phyloP scores from a whole-genome alignment of 2,888 invertebrate species.

The Cordilura impudica region DNA sequence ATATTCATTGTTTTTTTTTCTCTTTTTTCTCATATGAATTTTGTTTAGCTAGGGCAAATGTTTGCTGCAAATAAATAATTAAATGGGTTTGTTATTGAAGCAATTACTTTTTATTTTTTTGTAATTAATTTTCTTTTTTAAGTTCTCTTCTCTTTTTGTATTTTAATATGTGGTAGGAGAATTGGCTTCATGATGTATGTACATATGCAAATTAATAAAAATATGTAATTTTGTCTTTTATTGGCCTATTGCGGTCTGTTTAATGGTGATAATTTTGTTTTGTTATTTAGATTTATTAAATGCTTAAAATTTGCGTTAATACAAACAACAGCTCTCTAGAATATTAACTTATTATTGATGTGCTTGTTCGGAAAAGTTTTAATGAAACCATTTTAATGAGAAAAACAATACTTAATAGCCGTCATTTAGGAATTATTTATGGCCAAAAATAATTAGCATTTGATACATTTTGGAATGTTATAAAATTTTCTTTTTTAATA shows the following conservation, averaged over 20 bases:
- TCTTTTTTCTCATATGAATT: background rate
- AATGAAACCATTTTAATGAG: background rate
- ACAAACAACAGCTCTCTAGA: background rate
- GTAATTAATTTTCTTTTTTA: slow-evolving; percentile 23
- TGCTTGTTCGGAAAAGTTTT: background rate
- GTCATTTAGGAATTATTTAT: too few relatives aligned
- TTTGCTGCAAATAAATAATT: slow-evolving; percentile 36
- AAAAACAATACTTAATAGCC: too few relatives aligned
- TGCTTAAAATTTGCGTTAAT: background rate
- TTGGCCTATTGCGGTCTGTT: slow-evolving; percentile 25
- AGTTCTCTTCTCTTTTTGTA: background rate
- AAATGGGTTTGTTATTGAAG: slow-evolving; percentile 18
- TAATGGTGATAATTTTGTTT: slow-evolving; percentile 42
- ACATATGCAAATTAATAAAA: slow-evolving; percentile 35
- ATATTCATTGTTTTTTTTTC: slow-evolving; percentile 40
- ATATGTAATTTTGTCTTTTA: slow-evolving; percentile 36
- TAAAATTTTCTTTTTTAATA: too few relatives aligned
- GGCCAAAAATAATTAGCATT: too few relatives aligned
- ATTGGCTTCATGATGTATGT: slow-evolving; percentile 16
- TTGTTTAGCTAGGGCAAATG: slow-evolving; percentile 26
- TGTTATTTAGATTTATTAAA: slow-evolving; percentile 31
- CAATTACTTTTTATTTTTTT: slow-evolving; percentile 42
- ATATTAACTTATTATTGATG: background rate
- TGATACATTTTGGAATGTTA: too few relatives aligned
- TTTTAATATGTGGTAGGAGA: background rate